Percentiles rank a stretch among this genome's conserved stretches.
These are phyloP conservation scores for Trogon melanurus DNA, from an alignment of 2,113 vertebrate genomes.

Conservation along the genomic window DNA sequence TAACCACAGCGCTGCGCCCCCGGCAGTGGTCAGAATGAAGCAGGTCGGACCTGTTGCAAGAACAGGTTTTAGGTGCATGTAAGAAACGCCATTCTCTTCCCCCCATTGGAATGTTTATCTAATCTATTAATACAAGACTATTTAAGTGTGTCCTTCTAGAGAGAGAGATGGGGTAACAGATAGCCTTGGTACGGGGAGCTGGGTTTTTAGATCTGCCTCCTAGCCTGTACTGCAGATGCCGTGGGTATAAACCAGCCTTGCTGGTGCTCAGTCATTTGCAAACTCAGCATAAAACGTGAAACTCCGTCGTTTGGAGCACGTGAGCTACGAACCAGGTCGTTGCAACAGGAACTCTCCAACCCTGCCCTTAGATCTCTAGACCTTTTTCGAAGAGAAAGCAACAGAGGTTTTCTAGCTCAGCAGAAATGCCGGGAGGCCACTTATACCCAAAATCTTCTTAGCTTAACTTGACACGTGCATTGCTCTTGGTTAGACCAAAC, in stretches of 20 bases:
- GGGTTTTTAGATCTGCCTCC: background rate
- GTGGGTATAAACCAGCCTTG: background rate
- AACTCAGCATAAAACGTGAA: conserved; percentile 2
- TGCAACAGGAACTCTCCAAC: background rate
- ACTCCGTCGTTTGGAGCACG: background rate
- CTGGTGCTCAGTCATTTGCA: background rate
- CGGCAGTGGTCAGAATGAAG: background rate
- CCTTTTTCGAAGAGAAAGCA: background rate
- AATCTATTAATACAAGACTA: background rate
- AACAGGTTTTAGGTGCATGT: background rate
- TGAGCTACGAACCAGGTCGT: background rate
- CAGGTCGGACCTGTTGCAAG: background rate
- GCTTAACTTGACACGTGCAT: background rate
- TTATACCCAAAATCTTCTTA: background rate
- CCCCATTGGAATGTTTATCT: background rate
- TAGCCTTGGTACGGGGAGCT: background rate
- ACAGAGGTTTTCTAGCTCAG: background rate
- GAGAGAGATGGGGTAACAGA: background rate
- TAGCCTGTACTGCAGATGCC: background rate
- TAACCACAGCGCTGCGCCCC: background rate
- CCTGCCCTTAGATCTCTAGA: background rate
- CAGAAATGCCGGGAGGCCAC: background rate
- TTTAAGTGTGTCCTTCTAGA: background rate
- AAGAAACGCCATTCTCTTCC: background rate
- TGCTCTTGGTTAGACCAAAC: background rate